phyloP scores from a whole-genome alignment of 2,113 vertebrate genomes.

The Oncorhynchus clarkii region DNA sequence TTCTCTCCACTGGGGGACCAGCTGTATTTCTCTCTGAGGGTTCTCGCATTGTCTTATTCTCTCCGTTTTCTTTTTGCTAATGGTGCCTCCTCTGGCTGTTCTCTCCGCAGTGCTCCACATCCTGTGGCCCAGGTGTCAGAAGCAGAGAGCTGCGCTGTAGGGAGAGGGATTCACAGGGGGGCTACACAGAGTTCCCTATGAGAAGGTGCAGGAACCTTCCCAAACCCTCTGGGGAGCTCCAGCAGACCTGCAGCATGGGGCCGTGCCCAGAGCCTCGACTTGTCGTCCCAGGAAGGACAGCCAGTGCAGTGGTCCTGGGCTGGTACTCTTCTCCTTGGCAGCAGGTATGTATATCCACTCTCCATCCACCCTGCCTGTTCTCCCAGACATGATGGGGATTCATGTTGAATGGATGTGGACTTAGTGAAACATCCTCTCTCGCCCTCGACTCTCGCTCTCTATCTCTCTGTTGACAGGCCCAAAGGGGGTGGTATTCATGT shows the following conservation, averaged over 20 bases:
- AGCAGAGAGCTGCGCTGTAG: conserved; percentile 85
- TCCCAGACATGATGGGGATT: neutral
- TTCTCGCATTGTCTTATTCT: neutral
- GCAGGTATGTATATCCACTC: conserved; percentile 73
- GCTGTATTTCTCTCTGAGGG: neutral
- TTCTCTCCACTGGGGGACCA: conserved; percentile 17
- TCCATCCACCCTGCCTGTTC: conserved; percentile 8
- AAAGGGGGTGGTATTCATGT: conserved; percentile 29
- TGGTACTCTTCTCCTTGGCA: conserved; percentile 96
- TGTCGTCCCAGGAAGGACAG: conserved; percentile 37
- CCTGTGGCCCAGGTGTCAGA: conserved; percentile 83
- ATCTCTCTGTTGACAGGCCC: conserved; percentile 21
- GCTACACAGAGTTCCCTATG: conserved; percentile 80
- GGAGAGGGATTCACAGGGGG: conserved; percentile 80
- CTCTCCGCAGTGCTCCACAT: conserved; percentile 82
- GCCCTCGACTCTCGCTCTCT: conserved; percentile 6
- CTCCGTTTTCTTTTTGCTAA: neutral
- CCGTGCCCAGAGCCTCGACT: conserved; percentile 68
- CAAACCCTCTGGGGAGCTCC: conserved; percentile 79
- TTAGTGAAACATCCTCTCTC: conserved; percentile 29
- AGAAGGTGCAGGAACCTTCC: conserved; percentile 87
- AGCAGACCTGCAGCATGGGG: conserved; percentile 80
- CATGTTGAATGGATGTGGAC: neutral
- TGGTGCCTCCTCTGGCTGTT: conserved; percentile 8
- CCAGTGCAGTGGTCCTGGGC: conserved; percentile 63